Conservation (phyloP, 2,797 vertebrate genomes). For the Limnodromus scolopaceus region DNA sequence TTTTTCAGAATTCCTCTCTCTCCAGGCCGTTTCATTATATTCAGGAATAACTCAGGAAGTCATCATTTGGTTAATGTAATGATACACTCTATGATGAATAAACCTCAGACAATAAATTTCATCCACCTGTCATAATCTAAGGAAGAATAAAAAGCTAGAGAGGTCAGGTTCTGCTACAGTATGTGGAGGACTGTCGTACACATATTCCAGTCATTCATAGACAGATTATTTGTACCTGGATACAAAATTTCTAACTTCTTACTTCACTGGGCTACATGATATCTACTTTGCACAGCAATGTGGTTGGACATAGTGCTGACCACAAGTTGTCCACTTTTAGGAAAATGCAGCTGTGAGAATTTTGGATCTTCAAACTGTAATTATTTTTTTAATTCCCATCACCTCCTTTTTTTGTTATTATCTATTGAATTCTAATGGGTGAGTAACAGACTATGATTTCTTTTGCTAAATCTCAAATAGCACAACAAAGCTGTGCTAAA, state of each 20-base stretch:
- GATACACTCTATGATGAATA: neutral
- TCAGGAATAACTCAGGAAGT: neutral
- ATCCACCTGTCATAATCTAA: neutral
- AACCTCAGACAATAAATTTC: neutral
- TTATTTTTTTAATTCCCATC: neutral
- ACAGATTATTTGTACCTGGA: neutral
- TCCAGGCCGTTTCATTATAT: neutral
- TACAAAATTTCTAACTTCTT: neutral
- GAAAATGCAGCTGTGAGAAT: neutral
- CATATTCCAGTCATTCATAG: neutral
- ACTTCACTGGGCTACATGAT: neutral
- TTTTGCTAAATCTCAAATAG: neutral
- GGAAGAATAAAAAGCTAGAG: neutral
- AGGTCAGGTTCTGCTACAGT: neutral
- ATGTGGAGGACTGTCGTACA: neutral
- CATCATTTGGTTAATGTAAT: neutral
- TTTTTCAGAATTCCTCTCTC: neutral
- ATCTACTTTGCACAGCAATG: neutral
- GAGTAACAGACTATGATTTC: neutral
- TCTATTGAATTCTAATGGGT: neutral
- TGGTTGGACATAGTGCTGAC: fast-evolving
- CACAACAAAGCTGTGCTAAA: neutral
- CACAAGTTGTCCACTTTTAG: neutral
- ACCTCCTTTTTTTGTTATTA: neutral
- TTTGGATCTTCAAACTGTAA: neutral